Evolutionary conservation across 2,113 vertebrate species (phyloP).

Genomic region (Panthera tigris): DNA sequence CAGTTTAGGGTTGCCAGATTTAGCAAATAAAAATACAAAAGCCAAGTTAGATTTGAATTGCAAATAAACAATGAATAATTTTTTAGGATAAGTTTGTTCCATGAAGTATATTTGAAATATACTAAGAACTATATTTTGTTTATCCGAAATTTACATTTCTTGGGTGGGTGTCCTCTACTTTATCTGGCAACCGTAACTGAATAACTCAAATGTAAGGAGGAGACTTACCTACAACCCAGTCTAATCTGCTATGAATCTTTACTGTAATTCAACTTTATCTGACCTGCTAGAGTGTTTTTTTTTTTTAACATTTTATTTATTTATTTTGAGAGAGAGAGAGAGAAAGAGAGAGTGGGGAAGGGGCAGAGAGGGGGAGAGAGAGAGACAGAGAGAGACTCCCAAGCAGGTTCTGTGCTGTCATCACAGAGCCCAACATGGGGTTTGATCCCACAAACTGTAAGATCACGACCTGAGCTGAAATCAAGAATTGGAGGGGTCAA

Average conservation of each 20-base stretch:
- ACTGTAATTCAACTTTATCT: neutral
- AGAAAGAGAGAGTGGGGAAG: too few relatives aligned
- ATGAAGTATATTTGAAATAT: neutral
- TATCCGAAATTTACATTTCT: neutral
- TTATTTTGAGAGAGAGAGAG: neutral
- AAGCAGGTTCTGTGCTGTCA: too few relatives aligned
- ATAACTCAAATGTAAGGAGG: neutral
- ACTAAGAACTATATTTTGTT: neutral
- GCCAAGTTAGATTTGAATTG: constrained; percentile 46
- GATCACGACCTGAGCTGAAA: neutral
- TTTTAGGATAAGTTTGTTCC: neutral
- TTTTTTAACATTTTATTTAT: neutral
- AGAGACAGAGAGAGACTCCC: too few relatives aligned
- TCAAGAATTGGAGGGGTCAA: too few relatives aligned
- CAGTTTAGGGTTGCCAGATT: neutral
- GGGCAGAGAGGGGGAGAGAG: too few relatives aligned
- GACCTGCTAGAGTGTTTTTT: neutral
- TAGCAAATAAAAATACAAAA: constrained; percentile 43
- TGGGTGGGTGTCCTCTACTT: neutral
- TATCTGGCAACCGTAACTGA: neutral
- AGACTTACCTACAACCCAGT: neutral
- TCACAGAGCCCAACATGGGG: too few relatives aligned
- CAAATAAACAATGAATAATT: neutral
- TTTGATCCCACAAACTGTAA: too few relatives aligned
- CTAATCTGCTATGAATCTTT: neutral